Conservation (phyloP, 2,888 invertebrate species). For the Trissoscelio sp. region DNA sequence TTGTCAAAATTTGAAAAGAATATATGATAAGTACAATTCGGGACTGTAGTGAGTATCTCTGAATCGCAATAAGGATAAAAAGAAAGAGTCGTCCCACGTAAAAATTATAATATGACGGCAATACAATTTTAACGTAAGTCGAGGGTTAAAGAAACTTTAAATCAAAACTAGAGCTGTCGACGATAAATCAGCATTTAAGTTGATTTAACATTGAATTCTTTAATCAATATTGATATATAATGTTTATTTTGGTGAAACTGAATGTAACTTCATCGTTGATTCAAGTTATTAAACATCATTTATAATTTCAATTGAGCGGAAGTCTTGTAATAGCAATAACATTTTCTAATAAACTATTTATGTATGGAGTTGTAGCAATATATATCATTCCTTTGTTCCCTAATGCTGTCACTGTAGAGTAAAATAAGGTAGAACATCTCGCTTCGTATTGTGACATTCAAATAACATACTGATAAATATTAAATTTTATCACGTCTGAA, state of each 20-base stretch:
- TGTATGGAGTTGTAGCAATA: not conserved
- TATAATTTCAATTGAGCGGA: not conserved
- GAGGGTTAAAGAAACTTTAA: slow-evolving; percentile 16
- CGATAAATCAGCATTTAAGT: not conserved
- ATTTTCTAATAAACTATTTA: slow-evolving; percentile 14
- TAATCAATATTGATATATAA: not conserved
- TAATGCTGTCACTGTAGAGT: slow-evolving; percentile 16
- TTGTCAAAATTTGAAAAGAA: no score
- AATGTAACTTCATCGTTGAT: not conserved
- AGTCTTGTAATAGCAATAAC: not conserved
- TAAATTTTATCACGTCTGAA: slow-evolving; percentile 13
- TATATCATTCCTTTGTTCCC: slow-evolving; percentile 11
- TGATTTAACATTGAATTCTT: slow-evolving; percentile 2
- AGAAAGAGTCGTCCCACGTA: slow-evolving; percentile 2
- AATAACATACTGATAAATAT: slow-evolving; percentile 30
- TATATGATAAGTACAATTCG: no score
- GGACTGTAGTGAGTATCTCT: no score
- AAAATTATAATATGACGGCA: not conserved
- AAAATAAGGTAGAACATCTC: slow-evolving; percentile 15
- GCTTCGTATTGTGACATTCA: slow-evolving; percentile 16
- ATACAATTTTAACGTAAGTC: not conserved
- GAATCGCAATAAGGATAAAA: not conserved
- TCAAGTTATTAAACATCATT: not conserved
- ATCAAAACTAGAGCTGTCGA: not conserved
- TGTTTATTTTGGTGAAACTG: not conserved